These are phyloP conservation scores for Neogobius melanostomus DNA, from an alignment of 2,113 vertebrate genomes.

Conservation along the genomic window DNA sequence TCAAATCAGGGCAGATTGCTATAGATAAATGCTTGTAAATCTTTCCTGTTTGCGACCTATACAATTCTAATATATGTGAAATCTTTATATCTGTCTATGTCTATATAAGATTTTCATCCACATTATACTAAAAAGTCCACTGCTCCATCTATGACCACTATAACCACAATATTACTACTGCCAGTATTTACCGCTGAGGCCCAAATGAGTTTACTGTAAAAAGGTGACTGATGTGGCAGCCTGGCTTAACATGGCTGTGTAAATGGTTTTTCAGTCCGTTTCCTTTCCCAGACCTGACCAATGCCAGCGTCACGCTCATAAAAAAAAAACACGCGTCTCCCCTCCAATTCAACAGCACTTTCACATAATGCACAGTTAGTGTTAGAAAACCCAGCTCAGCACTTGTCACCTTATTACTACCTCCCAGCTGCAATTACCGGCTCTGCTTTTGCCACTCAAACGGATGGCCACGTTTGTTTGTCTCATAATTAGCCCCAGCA, in stretches of 20 bases:
- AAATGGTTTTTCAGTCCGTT: slow-evolving; percentile 1
- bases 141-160: neutral
- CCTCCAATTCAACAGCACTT: neutral
- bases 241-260: neutral
- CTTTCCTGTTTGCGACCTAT: too few relatives aligned
- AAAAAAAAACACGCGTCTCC: neutral
- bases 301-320: neutral
- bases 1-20: too few relatives aligned
- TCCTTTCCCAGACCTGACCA: neutral
- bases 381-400: slow-evolving; percentile 9
- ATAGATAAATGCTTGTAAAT: too few relatives aligned
- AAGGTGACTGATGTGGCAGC: neutral
- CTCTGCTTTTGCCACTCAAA: neutral
- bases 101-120: too few relatives aligned
- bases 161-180: neutral
- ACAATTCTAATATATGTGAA: too few relatives aligned
- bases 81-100: too few relatives aligned
- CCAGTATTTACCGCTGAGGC: neutral
- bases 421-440: neutral
- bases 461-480: neutral
- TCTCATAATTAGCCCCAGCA: slow-evolving; percentile 17
- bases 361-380: slow-evolving; percentile 3
- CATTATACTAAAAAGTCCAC: neutral
- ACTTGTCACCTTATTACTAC: slow-evolving; percentile 5
- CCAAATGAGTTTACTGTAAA: neutral